These are phyloP conservation scores for Cosmia trapezina DNA, from an alignment of 2,888 invertebrate species.

Conservation along the genomic window DNA sequence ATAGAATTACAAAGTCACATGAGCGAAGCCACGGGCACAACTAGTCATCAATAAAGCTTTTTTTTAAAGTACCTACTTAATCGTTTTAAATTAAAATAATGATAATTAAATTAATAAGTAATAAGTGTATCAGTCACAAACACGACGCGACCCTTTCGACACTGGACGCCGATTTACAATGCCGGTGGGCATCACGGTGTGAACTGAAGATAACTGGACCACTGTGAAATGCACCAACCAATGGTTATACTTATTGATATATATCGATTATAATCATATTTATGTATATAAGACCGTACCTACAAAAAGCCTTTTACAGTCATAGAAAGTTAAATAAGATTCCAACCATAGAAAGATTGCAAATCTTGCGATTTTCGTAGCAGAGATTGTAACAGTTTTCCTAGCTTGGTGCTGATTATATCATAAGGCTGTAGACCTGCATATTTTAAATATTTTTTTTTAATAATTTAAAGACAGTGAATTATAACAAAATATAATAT, in stretches of 20 bases:
- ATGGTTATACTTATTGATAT: no score
- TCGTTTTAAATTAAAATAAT: slow-evolving; percentile 13
- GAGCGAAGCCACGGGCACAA: no score
- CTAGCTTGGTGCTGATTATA: no score
- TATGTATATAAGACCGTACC: neutral
- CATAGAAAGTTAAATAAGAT: neutral
- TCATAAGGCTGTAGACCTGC: neutral
- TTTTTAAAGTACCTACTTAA: neutral
- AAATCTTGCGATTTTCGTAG: neutral
- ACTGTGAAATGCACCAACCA: neutral
- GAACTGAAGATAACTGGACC: slow-evolving; percentile 72
- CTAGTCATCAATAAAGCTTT: neutral
- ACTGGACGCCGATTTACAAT: slow-evolving; percentile 59
- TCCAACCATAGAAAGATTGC: no score
- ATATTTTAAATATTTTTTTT: neutral
- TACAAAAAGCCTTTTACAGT: neutral
- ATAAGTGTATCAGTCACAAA: slow-evolving; percentile 35
- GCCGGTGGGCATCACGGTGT: slow-evolving; percentile 70
- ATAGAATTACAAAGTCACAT: no score
- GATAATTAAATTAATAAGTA: neutral
- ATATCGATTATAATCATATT: neutral
- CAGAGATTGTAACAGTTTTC: no score
- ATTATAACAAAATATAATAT: neutral
- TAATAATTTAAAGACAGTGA: neutral
- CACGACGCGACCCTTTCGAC: slow-evolving; percentile 14